Percentiles rank a stretch among this genome's conserved stretches.
These are phyloP conservation scores for Melipona beecheii DNA, from an alignment of 2,888 invertebrate species.

Conservation along the genomic window DNA sequence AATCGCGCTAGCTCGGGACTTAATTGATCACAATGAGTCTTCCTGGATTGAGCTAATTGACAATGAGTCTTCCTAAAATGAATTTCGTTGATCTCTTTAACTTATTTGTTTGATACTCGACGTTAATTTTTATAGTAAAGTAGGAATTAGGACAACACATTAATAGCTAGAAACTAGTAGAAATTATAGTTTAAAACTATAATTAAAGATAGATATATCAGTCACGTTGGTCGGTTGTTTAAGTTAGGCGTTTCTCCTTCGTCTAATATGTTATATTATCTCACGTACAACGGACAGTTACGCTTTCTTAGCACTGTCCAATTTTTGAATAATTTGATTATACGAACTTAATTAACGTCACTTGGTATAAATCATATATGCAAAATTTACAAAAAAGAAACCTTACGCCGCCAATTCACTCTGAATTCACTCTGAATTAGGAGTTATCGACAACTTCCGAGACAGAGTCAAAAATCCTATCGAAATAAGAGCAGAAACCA, in stretches of 20 bases:
- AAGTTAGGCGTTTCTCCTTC: constrained; percentile 8
- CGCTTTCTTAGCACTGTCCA: constrained; percentile 20
- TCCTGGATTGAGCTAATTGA: background rate
- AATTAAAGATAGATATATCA: background rate
- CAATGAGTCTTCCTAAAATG: background rate
- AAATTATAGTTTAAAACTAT: background rate
- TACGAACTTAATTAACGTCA: background rate
- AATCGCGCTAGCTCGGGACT: constrained; percentile 10
- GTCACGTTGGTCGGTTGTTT: too few species aligned
- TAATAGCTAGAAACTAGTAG: background rate
- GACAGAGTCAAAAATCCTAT: background rate
- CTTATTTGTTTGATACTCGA: background rate
- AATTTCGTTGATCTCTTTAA: background rate
- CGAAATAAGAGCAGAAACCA: constrained; percentile 32
- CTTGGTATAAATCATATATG: background rate
- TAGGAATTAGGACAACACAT: background rate
- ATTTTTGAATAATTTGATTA: background rate
- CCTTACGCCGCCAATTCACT: too few species aligned
- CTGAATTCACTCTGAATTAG: too few species aligned
- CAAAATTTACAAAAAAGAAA: background rate
- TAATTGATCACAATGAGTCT: constrained; percentile 16
- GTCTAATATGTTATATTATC: background rate
- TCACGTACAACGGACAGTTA: constrained; percentile 7
- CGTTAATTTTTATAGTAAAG: background rate
- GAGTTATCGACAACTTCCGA: constrained; percentile 13